Evolutionary conservation across 35 echinoderm and acorn worm genomes (phyloP), one percentile per base, ranked within the genome.

Genomic region (Stichopus chloronotus): DNA sequence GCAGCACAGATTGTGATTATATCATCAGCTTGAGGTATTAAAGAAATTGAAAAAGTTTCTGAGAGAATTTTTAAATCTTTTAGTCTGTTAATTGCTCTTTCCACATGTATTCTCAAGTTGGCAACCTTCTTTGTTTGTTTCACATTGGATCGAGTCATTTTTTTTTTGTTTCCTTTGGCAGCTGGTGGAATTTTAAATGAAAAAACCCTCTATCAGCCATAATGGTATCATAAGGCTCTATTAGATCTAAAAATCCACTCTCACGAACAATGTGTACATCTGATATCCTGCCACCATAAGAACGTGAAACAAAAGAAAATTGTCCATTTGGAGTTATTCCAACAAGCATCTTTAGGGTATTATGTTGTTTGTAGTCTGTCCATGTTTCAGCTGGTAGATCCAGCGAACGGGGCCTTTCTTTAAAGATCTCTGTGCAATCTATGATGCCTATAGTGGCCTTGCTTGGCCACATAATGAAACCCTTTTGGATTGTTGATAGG

Each of bases 351-450:
- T 96, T 96, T 5, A 91, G 7, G 13, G 95, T 96, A 56, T 94
- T 93, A 65, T 94, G 92, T 9, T 87, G 52, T 53, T 96, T 94
- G 24, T 96, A 96, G 76, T 96, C 92, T 7, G 95, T 94, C 92
- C 95, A 96, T 22, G 95, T 96, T 5, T 25, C 5, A 6, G 95
- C 93, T 57, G 94, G 88, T 5, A 92, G 56, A 25, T 94, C 19
- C 16, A 96, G 84, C 7, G 22, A 7, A 4, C 89, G 55, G 78
- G 95, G 92, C 78, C 90, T 86, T 77, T 96, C 65, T 20, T 94
- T 94, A 72, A 91, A 94, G 7, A 96, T 57, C 30, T 94, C 88
- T 5, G 79, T 96, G 52, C 95, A 96, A 61, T 94, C 95, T 13
- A 96, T 79, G 54, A 76, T 96, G 58, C 88, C 63, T 86, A 71